Percentiles rank a stretch among this genome's conserved stretches.
These are phyloP conservation scores for Nemapogon koenigi DNA, from an alignment of 2,888 invertebrate genomes.

Conservation along the genomic window DNA sequence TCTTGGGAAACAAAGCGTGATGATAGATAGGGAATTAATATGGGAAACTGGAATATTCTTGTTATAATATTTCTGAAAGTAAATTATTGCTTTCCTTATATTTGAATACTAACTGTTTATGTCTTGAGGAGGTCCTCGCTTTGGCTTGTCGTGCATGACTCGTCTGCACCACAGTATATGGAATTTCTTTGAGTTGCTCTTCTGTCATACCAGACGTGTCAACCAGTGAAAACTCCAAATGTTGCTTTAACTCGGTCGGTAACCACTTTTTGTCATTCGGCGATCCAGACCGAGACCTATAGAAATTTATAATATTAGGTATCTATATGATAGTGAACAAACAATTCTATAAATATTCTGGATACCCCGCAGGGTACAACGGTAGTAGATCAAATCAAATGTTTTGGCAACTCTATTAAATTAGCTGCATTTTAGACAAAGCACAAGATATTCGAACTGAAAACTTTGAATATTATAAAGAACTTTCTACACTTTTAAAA, in stretches of 20 bases:
- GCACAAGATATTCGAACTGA: too few relatives aligned
- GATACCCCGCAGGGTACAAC: neutral
- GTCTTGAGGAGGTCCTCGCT: constrained; percentile 51
- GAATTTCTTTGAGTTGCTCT: constrained; percentile 84
- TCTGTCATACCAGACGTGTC: constrained; percentile 91
- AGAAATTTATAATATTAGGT: constrained; percentile 11
- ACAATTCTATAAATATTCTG: neutral
- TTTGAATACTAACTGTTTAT: constrained; percentile 40
- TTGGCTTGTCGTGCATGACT: constrained; percentile 68
- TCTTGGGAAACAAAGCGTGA: too few relatives aligned
- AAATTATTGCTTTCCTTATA: too few relatives aligned
- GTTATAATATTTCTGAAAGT: constrained; percentile 4
- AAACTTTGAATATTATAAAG: too few relatives aligned
- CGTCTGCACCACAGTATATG: constrained; percentile 87
- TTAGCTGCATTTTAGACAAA: too few relatives aligned
- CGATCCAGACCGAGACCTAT: constrained; percentile 70
- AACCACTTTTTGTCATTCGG: constrained; percentile 77
- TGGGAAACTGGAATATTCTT: constrained; percentile 1
- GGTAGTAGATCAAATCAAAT: neutral
- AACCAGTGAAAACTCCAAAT: constrained; percentile 86
- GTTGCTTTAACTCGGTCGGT: constrained; percentile 80
- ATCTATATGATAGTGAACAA: neutral
- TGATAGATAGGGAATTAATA: neutral
- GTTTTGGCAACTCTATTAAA: too few relatives aligned
- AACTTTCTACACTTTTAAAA: too few relatives aligned